Evolutionary conservation across 2,888 invertebrate species (phyloP).

Genomic region (Toxonevra muliebris): DNA sequence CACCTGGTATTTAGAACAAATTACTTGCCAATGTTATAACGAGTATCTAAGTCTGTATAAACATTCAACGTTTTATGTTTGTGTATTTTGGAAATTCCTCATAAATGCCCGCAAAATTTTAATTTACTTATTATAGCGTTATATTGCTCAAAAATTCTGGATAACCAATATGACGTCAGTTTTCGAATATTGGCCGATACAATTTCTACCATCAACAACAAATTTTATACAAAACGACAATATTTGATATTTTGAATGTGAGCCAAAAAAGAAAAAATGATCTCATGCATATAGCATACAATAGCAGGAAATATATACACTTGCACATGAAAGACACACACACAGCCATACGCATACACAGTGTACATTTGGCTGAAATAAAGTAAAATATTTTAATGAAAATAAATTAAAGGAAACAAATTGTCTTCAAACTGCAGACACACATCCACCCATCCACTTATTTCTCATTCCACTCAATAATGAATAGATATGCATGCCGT

Average conservation of each 20-base stretch:
- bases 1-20: too few relatives aligned
- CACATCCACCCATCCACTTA: neutral
- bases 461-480: neutral
- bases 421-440: neutral
- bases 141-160: too few relatives aligned
- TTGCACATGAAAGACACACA: slow-evolving; percentile 16
- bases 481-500: neutral
- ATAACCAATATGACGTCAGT: too few relatives aligned
- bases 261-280: slow-evolving; percentile 48
- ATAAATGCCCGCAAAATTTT: too few relatives aligned
- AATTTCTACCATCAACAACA: too few relatives aligned
- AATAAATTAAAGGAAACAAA: neutral
- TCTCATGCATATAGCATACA: slow-evolving; percentile 51
- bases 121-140: too few relatives aligned
- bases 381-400: neutral
- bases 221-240: slow-evolving; percentile 22
- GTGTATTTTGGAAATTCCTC: too few relatives aligned
- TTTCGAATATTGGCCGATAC: too few relatives aligned
- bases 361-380: neutral
- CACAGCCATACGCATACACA: slow-evolving; percentile 9
- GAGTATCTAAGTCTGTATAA: too few relatives aligned
- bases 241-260: slow-evolving; percentile 43
- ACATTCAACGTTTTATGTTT: too few relatives aligned
- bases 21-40: too few relatives aligned
- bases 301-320: neutral